Percentiles rank a stretch among this genome's conserved stretches.
phyloP scores from a whole-genome alignment of 1,140 invertebrate species.

The Ostrea denselamellosa region DNA sequence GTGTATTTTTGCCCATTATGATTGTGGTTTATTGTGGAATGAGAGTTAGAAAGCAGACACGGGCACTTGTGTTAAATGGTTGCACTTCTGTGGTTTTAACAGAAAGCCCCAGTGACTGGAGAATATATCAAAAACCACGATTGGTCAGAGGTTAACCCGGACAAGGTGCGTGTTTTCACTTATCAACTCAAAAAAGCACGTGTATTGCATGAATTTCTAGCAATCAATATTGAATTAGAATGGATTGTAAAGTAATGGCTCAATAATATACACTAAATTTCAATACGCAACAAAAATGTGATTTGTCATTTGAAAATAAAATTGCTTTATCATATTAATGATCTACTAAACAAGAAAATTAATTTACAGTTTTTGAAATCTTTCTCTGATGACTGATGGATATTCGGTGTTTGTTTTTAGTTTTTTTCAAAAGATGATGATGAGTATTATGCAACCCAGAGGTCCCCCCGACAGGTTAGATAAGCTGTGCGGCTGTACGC shows the following conservation, averaged over 20 bases:
- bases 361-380: background rate
- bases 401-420: constrained; percentile 5
- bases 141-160: constrained; percentile 49
- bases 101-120: constrained; percentile 30
- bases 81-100: constrained; percentile 37
- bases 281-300: no score
- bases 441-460: background rate
- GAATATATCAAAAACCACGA: constrained; percentile 53
- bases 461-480: background rate
- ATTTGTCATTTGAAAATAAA: no score
- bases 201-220: background rate
- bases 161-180: constrained; percentile 31
- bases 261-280: no score
- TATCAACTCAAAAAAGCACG: background rate
- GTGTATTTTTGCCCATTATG: background rate
- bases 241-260: background rate
- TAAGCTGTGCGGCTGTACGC: background rate
- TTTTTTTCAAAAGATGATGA: constrained; percentile 9
- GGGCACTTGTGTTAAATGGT: background rate
- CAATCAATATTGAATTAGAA: background rate
- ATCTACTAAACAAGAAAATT: no score
- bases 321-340: no score
- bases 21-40: background rate
- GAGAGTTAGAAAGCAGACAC: background rate
- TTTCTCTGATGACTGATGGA: background rate